These are phyloP conservation scores for Crypturellus tataupa DNA, from an alignment of 2,797 vertebrate species.

Conservation along the genomic window DNA sequence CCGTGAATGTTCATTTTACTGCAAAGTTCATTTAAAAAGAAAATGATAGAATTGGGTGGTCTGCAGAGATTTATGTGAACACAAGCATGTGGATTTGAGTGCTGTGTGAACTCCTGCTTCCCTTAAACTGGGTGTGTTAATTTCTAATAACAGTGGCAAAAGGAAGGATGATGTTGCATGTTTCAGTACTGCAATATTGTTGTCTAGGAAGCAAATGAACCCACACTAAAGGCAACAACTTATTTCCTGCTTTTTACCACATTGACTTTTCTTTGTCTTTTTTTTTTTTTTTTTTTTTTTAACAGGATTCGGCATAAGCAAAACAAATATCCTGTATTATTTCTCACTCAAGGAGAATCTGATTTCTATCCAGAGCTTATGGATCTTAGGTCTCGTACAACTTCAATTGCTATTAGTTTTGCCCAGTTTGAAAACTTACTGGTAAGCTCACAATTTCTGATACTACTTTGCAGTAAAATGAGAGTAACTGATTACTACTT, in stretches of 20 bases:
- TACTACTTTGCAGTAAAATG: neutral
- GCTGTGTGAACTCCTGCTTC: neutral
- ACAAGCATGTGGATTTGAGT: neutral
- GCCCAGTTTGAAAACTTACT: constrained; percentile 96
- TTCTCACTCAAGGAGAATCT: constrained; percentile 95
- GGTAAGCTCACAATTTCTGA: constrained; percentile 80
- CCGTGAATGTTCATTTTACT: fast-evolving
- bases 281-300: constrained; percentile 2
- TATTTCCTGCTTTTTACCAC: neutral
- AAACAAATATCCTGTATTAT: constrained; percentile 97
- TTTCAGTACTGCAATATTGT: neutral
- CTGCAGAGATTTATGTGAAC: neutral
- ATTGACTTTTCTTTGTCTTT: neutral
- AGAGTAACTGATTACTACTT: neutral
- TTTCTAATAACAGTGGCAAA: neutral
- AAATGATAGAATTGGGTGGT: neutral
- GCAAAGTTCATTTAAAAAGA: neutral
- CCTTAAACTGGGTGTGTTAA: neutral
- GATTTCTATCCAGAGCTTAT: constrained; percentile 92
- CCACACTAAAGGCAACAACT: neutral
- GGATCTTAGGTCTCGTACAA: constrained; percentile 94
- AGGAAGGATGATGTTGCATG: neutral
- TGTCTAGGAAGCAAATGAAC: neutral
- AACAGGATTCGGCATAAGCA: constrained; percentile 95
- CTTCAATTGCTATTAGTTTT: constrained; percentile 94